phyloP scores from a whole-genome alignment of 2,797 vertebrate genomes.

The Cichlasoma orientale region DNA sequence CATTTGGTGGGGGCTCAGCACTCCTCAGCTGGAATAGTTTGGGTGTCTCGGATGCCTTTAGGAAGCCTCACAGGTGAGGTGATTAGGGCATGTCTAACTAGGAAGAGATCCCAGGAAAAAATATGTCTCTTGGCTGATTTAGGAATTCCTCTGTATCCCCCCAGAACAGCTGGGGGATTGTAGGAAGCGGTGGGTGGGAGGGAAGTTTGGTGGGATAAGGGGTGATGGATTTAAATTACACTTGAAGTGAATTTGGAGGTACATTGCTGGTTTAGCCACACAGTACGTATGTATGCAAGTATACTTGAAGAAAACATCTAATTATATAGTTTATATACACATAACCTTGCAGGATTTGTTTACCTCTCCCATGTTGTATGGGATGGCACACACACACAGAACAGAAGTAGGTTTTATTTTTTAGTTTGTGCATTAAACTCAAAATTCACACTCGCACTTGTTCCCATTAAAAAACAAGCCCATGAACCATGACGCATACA shows the following conservation, averaged over 20 bases:
- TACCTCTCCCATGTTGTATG: neutral
- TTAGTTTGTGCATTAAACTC: neutral
- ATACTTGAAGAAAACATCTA: neutral
- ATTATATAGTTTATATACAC: neutral
- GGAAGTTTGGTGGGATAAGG: neutral
- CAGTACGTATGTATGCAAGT: neutral
- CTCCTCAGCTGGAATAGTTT: neutral
- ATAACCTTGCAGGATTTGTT: neutral
- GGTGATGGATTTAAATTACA: neutral
- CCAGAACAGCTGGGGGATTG: neutral
- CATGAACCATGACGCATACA: conserved; percentile 9
- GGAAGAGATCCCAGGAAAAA: neutral
- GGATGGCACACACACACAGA: neutral
- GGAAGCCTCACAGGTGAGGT: neutral
- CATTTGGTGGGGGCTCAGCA: neutral
- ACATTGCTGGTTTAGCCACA: neutral
- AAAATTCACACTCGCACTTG: neutral
- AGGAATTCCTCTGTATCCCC: neutral
- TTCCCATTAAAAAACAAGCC: neutral
- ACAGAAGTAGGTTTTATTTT: neutral
- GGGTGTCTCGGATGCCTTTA: neutral
- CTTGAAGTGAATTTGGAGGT: neutral
- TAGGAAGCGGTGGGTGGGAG: neutral
- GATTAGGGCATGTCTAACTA: too few species aligned
- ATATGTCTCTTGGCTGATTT: neutral